Conservation (phyloP, 2,113 vertebrate genomes). For the Nansenia antarctica region DNA sequence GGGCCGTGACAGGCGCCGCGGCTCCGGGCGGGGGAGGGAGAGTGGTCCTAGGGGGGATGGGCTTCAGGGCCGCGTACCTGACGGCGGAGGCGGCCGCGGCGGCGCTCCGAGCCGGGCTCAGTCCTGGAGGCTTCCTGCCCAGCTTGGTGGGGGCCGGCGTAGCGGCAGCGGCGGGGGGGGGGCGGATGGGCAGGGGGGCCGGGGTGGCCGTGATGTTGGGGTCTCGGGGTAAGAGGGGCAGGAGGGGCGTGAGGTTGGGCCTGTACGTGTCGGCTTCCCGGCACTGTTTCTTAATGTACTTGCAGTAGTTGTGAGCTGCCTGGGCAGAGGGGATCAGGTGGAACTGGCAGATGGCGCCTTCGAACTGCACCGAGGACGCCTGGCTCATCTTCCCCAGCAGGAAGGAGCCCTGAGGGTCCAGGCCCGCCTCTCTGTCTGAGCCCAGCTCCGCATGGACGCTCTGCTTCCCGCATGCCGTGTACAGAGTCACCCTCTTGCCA, state of each 20-base stretch:
- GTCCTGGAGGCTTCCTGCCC: conserved; percentile 44
- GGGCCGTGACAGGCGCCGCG: conserved; percentile 48
- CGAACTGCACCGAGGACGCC: conserved; percentile 81
- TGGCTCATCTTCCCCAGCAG: conserved; percentile 88
- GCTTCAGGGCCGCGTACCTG: conserved; percentile 55
- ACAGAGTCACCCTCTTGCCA: conserved; percentile 84
- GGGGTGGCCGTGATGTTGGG: conserved; percentile 61
- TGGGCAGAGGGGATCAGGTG: conserved; percentile 89
- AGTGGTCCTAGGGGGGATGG: conserved; percentile 28
- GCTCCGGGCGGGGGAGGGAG: conserved; percentile 40
- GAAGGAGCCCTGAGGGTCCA: conserved; percentile 88
- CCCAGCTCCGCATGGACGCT: conserved; percentile 71
- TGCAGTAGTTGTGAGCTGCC: conserved; percentile 94
- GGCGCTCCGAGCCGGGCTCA: conserved; percentile 63
- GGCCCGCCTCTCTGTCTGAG: conserved; percentile 57
- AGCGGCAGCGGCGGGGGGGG: too few species aligned
- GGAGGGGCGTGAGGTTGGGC: conserved; percentile 79
- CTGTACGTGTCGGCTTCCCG: conserved; percentile 84
- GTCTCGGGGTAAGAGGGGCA: conserved; percentile 76
- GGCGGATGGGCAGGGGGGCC: conserved; percentile 44
- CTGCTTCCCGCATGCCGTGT: conserved; percentile 88
- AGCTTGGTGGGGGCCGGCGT: conserved; percentile 30
- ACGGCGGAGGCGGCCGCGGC: conserved; percentile 67
- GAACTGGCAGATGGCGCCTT: conserved; percentile 96
- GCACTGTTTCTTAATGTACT: conserved; percentile 92